Base-by-base conservation (phyloP, 2,797 vertebrate genomes). In the Euthynnus affinis region DNA sequence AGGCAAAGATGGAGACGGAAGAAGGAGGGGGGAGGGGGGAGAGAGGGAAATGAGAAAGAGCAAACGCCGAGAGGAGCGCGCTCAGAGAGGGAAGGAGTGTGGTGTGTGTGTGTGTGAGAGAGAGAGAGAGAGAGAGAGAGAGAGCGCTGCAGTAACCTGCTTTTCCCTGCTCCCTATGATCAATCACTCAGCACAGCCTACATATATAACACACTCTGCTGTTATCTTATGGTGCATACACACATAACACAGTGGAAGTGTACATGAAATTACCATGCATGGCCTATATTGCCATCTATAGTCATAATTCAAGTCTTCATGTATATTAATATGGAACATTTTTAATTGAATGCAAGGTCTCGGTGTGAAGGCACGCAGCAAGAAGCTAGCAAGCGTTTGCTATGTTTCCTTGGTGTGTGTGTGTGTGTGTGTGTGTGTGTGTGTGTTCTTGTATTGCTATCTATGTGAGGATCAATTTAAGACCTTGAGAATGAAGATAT, bases 121-220 rank as follows among this genome's bases (percentile, higher is more conserved):
- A n/a, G n/a, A n/a, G n/a, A n/a, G n/a, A n/a, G n/a, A n/a, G n/a
- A n/a, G n/a, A n/a, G n/a, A n/a, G n/a, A n/a, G n/a, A n/a, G n/a
- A n/a, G 27, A 65, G 71, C 17, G 90, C 92, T 93, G 94, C 93
- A 93, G 92, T 93, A 94, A 94, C 94, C 93, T 95, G 93, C 88
- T 93, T 93, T 94, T 91, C 87, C 84, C 83, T 84, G 91, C 90
- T 93, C 88, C 83, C 86, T 85, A 85, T 90, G 89, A 94, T 94
- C 93, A 93, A 90, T 95, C 94, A 93, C 87, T 89, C 89, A 85
- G 87, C 81, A 85, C 82, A 83, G 90, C 88, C 91, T 83, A 29
- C 27, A 29, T 29, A 81, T 76, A 83, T 84, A 87, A 86, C 85
- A 90, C 84, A 69, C 84, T 55, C 62, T 75, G 76, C 84, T 72